Base-by-base conservation (phyloP, 2,888 invertebrate species). In the Hipparchia semele region DNA sequence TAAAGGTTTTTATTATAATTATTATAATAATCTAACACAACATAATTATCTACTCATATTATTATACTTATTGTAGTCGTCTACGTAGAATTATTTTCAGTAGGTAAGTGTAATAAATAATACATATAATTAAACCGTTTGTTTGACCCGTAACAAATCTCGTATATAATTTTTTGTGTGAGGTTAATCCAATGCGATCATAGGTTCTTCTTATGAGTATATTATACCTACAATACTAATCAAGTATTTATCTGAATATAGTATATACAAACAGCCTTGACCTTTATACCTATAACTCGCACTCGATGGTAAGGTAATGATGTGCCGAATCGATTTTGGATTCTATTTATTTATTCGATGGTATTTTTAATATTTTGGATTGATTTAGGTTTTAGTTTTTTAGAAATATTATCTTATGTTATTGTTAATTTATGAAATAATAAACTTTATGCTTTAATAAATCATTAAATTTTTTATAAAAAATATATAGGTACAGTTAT, bases 251-350 rank as follows among this genome's bases (percentile, higher is more conserved):
- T 75, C 73, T 73, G 71, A 76, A 74, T 74, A 75, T 33, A 51
- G 71, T 75, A 74, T 74, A 75, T 33, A 51, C 66, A 12, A 33
- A 8, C 13, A 75, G 73, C 79, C 79, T 76, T 79, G 76, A 79
- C 73, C 78, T 79, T 79, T 73, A 68, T 39, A 23, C 23, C 23
- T 23, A 61, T 33, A 53, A 45, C 60, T 53, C 46, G 56, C 46
- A 54, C 51, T 33, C 51, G 60, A 53, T 62, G n/a, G 10, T 46
- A 23, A 56, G 1, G 6, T 49, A 49, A 60, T 68, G 56, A 61
- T 56, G 56, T 68, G 61, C 59, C 51, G 33, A 71, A 59, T 65
- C 33, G 10, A 56, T 13, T 67, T 9, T 45, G 2, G 7, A 56
- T 39, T 54, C 39, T 56, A 54, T n/a, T 9, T 39, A n/a, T 56